phyloP scores from a whole-genome alignment of 2,113 vertebrate genomes.

The Sinocyclocheilus rhinocerous region DNA sequence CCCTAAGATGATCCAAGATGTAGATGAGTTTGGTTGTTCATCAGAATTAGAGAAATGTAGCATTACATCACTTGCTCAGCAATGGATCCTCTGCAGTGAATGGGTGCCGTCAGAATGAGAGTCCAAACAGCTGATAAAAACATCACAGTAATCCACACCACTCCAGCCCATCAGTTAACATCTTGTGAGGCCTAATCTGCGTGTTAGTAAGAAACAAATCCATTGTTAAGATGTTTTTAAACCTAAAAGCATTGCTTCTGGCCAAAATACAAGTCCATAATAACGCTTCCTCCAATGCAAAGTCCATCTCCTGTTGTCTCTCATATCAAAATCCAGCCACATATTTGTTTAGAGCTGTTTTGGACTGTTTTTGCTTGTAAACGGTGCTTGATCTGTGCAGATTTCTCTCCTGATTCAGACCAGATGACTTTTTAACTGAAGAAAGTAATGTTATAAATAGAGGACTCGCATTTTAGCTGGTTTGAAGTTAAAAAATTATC shows the following conservation, averaged over 20 bases:
- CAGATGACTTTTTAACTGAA: no score
- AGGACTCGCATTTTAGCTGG: no score
- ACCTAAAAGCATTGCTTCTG: not conserved
- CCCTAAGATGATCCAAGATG: not conserved
- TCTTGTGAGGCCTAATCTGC: not conserved
- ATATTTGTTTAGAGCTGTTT: no score
- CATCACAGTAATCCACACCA: not conserved
- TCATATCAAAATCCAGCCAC: no score
- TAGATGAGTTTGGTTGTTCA: not conserved
- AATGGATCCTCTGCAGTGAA: not conserved
- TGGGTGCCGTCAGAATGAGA: not conserved
- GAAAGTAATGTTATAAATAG: no score
- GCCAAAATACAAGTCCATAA: not conserved
- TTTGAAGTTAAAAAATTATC: no score
- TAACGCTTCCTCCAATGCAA: not conserved
- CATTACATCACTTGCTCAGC: not conserved
- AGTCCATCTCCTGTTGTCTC: no score
- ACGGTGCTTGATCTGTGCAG: no score
- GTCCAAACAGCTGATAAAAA: not conserved
- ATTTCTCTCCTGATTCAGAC: no score
- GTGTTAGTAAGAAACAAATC: not conserved
- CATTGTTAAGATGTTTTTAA: not conserved
- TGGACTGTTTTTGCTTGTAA: no score
- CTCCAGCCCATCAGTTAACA: not conserved
- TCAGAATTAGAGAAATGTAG: not conserved